phyloP scores from a whole-genome alignment of 2,113 vertebrate genomes.

The Lipophrys pholis region DNA sequence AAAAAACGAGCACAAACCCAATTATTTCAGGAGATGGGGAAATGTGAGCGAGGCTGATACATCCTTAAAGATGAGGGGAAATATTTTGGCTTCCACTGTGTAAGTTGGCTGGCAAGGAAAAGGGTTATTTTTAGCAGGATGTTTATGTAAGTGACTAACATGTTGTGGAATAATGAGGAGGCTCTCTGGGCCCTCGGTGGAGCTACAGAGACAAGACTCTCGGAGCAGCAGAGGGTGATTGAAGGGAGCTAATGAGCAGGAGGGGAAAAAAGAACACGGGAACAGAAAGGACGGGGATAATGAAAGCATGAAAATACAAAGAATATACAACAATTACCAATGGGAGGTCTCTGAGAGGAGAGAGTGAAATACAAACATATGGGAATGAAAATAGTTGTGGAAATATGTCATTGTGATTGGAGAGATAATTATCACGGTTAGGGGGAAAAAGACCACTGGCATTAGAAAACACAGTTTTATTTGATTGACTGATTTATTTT shows the following conservation, averaged over 20 bases:
- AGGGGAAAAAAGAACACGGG: conserved; percentile 47
- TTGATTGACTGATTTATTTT: conserved; percentile 23
- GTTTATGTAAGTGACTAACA: conserved; percentile 81
- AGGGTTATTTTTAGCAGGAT: conserved; percentile 77
- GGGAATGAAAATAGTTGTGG: conserved; percentile 48
- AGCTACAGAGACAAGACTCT: conserved; percentile 74
- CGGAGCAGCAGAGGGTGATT: conserved; percentile 73
- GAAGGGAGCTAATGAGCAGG: conserved; percentile 80
- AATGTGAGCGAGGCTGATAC: conserved; percentile 20
- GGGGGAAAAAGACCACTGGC: conserved; percentile 25
- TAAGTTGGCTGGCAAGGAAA: conserved; percentile 69
- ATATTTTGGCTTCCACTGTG: conserved; percentile 59
- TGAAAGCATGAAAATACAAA: conserved; percentile 69
- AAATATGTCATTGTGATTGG: conserved; percentile 40
- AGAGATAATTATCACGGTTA: conserved; percentile 54
- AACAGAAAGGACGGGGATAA: conserved; percentile 46
- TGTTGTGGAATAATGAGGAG: conserved; percentile 82
- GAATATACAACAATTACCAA: conserved; percentile 56
- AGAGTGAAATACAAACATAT: conserved; percentile 54
- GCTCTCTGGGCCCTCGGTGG: conserved; percentile 67
- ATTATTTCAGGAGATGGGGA: conserved; percentile 60
- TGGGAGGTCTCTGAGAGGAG: conserved; percentile 56
- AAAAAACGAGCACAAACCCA: conserved; percentile 50
- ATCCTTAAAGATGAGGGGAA: conserved; percentile 53
- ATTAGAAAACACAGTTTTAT: conserved; percentile 50